Base-by-base conservation (phyloP, 2,797 vertebrate genomes). In the Spheniscus humboldti region DNA sequence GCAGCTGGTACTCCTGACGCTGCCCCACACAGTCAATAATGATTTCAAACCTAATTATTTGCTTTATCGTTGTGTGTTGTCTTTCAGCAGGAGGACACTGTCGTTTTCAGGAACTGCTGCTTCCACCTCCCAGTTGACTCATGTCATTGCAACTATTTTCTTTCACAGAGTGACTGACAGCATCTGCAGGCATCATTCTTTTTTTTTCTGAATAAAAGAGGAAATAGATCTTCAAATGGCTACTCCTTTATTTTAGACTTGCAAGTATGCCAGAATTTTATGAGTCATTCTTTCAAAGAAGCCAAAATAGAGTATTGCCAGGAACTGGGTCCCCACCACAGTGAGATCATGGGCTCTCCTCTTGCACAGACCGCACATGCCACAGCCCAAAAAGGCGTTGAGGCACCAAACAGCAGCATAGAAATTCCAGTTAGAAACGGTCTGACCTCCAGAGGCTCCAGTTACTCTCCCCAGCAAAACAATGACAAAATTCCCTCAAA, bases 201-300 rank as follows among this genome's bases (percentile, higher is more conserved):
- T 28, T 35, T 48, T 48, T 33, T 31, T 30, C 60, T 41, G 25
- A 76, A 69, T 18, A 57, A 64, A 92, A 90, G 48, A 64, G 22
- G 94, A 95, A 93, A 43, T 4, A 37, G 47, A 30, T 59, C 43
- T 24, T 56, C 18, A 14, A 7, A 57, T 6, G 16, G 18, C 16
- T 27, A 30, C 18, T 69, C 37, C 53, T 77, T 76, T 15, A 43
- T 83, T 79, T 77, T 7, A 37, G 52, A 11, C 13, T 45, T n/a
- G 37, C 11, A 5, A 13, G 10, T 1, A 4, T 0, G 0, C 13
- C 73, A 75, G 52, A 23, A 52, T 4, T 4, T 47, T 7, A 9
- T 94, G 96, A 94, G 73, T 92, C 91, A 93, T 25, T 11, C 47
- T 86, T 95, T 67, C 60, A 35, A n/a, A 71, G 77, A 71, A 89